phyloP scores from a whole-genome alignment of 2,113 vertebrate species.

The Vidua macroura region DNA sequence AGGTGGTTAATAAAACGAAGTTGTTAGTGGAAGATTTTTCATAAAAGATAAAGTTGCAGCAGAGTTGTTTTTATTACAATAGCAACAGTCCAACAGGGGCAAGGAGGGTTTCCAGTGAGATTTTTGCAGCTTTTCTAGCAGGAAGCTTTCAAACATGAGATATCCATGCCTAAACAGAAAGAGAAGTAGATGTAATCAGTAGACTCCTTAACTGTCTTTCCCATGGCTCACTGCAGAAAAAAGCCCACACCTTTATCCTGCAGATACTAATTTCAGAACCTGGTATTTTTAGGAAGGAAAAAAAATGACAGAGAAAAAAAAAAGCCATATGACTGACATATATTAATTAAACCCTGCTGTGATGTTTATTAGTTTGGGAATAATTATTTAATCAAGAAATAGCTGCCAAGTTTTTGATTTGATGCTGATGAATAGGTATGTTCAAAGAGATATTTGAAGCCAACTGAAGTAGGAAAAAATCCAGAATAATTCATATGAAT shows the following conservation, averaged over 20 bases:
- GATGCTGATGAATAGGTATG: background rate
- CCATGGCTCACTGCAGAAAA: background rate
- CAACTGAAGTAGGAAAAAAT: background rate
- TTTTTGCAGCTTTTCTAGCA: background rate
- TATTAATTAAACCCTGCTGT: constrained; percentile 52
- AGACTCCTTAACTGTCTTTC: background rate
- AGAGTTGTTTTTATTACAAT: background rate
- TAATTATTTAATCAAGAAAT: constrained; percentile 61
- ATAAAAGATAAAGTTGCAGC: background rate
- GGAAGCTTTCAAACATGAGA: background rate
- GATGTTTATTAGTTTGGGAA: constrained; percentile 59
- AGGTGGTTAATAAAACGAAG: background rate
- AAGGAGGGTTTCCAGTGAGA: background rate
- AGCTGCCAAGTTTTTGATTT: constrained; percentile 49
- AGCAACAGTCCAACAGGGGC: background rate
- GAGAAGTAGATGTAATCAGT: constrained; percentile 1
- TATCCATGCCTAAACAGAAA: background rate
- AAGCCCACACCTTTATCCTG: constrained; percentile 2
- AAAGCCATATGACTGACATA: background rate
- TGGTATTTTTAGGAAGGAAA: background rate
- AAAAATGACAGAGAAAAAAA: background rate
- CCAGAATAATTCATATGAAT: constrained; percentile 2
- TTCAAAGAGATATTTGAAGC: background rate
- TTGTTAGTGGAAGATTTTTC: background rate
- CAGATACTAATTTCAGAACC: constrained; percentile 21